Base-by-base conservation (phyloP, 2,888 invertebrate species). In the Caenorhabditis uteleia region DNA sequence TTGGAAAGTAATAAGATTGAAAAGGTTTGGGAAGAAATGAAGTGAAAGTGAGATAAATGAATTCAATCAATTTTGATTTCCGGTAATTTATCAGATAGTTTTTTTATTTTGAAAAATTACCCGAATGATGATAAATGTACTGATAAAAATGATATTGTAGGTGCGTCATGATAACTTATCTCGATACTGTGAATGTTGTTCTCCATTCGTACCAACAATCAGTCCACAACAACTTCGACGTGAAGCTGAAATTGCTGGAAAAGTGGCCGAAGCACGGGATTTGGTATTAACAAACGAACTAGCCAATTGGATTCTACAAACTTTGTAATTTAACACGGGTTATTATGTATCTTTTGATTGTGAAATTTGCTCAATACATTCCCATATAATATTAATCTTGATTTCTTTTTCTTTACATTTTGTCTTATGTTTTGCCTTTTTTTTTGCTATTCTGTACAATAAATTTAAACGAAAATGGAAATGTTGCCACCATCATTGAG, bases 101-200 rank as follows among this genome's bases (percentile, higher is more conserved):
- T n/a, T n/a, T n/a, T n/a, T n/a, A n/a, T n/a, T n/a, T n/a, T n/a
- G n/a, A n/a, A n/a, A n/a, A n/a, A n/a, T 29, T 14, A 14, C 31
- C 8, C 31, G 7, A 29, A 8, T 38, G n/a, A 7, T 12, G 6
- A 12, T 16, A 8, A 38, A n/a, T 12, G 20, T 38, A 38, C 27
- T 5, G 14, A 36, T 36, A 34, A 4, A 16, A 23, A 10, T 10
- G 2, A 40, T 12, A 27, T 40, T 62, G 29, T 29, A 74, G 74
- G 55, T 75, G n/a, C 62, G 75, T 10, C 65, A 66, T 43, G 68
- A 70, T 39, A 58, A 54, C 23, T 47, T 81, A 38, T 57, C 74
- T 1, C 43, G 44, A 27, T 64, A 69, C 43, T 81, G 81, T 44
- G 77, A 79, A 34, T 81, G 81, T 57, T 77, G 74, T 46, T 73